Percentiles rank a stretch among this genome's conserved stretches.
These are phyloP conservation scores for Nasonia oneida DNA, from an alignment of 2,888 invertebrate species.

Conservation along the genomic window DNA sequence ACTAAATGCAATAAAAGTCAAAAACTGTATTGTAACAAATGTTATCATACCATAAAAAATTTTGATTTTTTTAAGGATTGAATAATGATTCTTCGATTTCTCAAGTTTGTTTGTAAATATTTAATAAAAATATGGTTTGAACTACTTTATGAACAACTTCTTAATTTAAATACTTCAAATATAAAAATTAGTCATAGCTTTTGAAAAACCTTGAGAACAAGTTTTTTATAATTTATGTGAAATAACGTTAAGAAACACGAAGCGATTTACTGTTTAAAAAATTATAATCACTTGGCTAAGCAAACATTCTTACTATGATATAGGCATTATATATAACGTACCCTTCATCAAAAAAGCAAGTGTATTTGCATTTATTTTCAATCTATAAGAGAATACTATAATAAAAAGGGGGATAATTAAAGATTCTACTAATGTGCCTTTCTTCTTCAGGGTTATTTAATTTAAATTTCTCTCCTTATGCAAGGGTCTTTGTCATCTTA, in stretches of 20 bases:
- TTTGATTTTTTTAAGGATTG: background rate
- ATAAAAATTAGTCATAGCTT: background rate
- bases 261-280: background rate
- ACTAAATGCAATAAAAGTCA: slow-evolving; percentile 2
- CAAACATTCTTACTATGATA: background rate
- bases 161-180: background rate
- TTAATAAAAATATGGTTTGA: slow-evolving; percentile 12
- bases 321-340: slow-evolving; percentile 13
- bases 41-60: background rate
- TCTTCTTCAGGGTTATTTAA: slow-evolving; percentile 21
- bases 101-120: slow-evolving; percentile 26
- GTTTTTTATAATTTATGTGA: background rate
- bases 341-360: background rate
- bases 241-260: background rate
- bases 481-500: slow-evolving; percentile 29
- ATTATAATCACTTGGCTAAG: background rate
- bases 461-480: slow-evolving; percentile 16
- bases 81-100: background rate
- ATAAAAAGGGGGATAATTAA: slow-evolving; percentile 23
- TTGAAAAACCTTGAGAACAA: background rate
- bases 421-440: slow-evolving; percentile 52
- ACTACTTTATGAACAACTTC: background rate
- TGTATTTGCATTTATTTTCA: slow-evolving; percentile 10
- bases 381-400: slow-evolving; percentile 9
- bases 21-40: slow-evolving; percentile 8